phyloP scores from a whole-genome alignment of 2,797 vertebrate species.

The Sebastes elongatus region DNA sequence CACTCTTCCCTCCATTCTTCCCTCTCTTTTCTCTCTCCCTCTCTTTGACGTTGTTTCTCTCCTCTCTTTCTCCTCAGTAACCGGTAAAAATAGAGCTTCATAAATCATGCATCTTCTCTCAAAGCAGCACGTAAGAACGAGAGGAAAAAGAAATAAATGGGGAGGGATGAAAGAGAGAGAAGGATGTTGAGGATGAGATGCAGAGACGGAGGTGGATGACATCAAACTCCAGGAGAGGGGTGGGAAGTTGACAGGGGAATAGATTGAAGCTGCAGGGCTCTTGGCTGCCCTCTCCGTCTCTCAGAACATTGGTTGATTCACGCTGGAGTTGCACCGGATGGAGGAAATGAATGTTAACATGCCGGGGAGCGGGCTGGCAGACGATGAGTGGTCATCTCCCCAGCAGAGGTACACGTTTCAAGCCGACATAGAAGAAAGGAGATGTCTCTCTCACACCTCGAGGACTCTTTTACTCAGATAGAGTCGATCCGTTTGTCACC shows the following conservation, averaged over 20 bases:
- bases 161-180: slow-evolving; percentile 23
- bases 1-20: slow-evolving; percentile 32
- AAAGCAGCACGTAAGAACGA: slow-evolving; percentile 48
- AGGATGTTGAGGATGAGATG: slow-evolving; percentile 52
- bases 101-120: slow-evolving; percentile 87
- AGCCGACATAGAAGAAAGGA: slow-evolving; percentile 19
- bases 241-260: slow-evolving; percentile 65
- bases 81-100: slow-evolving; percentile 89
- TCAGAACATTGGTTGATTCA: slow-evolving; percentile 55
- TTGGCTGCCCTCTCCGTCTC: slow-evolving; percentile 70
- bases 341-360: slow-evolving; percentile 60
- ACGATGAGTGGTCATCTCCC: slow-evolving; percentile 54
- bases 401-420: slow-evolving; percentile 33
- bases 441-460: slow-evolving; percentile 45
- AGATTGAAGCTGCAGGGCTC: slow-evolving; percentile 71
- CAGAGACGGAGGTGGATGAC: slow-evolving; percentile 62
- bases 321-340: slow-evolving; percentile 33
- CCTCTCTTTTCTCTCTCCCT: slow-evolving; percentile 1
- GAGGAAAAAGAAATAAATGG: slow-evolving; percentile 49
- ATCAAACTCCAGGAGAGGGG: slow-evolving; percentile 61
- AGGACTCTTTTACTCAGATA: slow-evolving; percentile 30
- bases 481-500: slow-evolving; percentile 49
- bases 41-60: slow-evolving; percentile 48
- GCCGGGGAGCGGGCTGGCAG: slow-evolving; percentile 26
- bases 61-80: slow-evolving; percentile 77